Evolutionary conservation across 53 echinoderm and acorn worm species (phyloP).

Genomic region (Antedon mediterranea): DNA sequence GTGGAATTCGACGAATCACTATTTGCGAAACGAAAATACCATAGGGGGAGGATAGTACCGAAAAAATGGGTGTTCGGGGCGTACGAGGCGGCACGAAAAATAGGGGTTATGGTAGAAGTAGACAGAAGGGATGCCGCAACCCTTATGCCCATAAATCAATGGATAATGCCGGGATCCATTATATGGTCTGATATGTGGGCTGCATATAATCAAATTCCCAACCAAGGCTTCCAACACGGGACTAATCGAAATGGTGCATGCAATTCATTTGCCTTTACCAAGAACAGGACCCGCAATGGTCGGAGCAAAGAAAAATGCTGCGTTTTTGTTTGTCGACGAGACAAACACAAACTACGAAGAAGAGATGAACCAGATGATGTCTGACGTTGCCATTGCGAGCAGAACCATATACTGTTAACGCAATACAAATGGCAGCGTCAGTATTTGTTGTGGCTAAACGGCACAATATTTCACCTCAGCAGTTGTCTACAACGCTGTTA

Average conservation of each 20-base stretch:
- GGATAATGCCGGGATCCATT: constrained; percentile 13
- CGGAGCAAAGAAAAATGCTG: not conserved
- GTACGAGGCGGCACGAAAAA: constrained; percentile 8
- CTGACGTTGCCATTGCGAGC: not conserved
- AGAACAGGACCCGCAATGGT: not conserved
- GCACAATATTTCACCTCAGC: too few species aligned
- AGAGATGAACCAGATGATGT: not conserved
- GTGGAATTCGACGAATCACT: constrained; percentile 11
- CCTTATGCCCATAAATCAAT: constrained; percentile 6
- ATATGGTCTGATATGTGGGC: constrained; percentile 15
- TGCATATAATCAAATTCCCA: not conserved
- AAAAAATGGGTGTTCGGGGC: constrained; percentile 11
- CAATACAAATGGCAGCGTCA: not conserved
- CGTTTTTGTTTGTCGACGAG: not conserved
- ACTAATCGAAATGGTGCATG: not conserved
- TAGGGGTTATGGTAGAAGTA: constrained; percentile 4
- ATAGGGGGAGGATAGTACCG: not conserved
- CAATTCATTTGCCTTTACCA: not conserved
- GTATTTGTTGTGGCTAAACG: not conserved
- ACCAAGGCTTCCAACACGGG: not conserved
- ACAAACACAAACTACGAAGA: not conserved
- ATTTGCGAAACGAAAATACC: not conserved
- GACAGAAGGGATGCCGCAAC: constrained; percentile 6
- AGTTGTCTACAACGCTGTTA: too few species aligned
- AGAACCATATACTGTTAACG: not conserved